These are phyloP conservation scores for Poecilia gillii DNA, from an alignment of 2,797 vertebrate genomes.

Conservation along the genomic window DNA sequence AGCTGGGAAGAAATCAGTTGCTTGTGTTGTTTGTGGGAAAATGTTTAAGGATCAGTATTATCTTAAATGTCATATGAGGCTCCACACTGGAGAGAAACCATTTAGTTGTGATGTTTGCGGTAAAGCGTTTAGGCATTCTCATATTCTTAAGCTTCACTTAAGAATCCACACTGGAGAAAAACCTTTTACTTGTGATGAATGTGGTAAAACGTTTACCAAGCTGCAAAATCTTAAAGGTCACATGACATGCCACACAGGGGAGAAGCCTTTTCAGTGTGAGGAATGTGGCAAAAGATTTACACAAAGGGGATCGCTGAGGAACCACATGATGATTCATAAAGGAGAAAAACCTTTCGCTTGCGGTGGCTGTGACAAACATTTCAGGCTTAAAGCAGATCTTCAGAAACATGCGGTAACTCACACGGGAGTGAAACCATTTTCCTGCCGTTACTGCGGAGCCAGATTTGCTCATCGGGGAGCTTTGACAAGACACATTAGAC, in stretches of 20 bases:
- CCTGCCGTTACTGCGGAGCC: not conserved
- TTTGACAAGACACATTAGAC: not conserved
- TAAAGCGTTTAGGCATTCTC: conserved; percentile 1
- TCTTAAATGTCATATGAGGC: not conserved
- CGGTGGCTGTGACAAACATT: not conserved
- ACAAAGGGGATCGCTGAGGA: not conserved
- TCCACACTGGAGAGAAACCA: conserved; percentile 10
- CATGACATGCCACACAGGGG: not conserved
- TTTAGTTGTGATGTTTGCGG: conserved; percentile 16
- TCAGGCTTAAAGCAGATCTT: not conserved
- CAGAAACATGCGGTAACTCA: not conserved
- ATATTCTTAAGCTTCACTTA: not conserved
- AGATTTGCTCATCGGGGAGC: conserved; percentile 7
- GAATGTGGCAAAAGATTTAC: not conserved
- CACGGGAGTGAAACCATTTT: conserved; percentile 1
- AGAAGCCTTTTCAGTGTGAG: conserved; percentile 10
- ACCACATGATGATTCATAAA: conserved; percentile 13
- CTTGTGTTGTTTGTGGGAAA: not conserved
- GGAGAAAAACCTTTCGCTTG: not conserved
- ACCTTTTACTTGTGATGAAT: conserved; percentile 9
- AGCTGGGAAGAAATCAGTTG: not conserved
- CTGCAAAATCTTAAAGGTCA: not conserved
- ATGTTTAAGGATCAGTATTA: not conserved
- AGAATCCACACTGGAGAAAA: conserved; percentile 18
- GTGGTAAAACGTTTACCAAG: conserved; percentile 16